Base-by-base conservation (phyloP, 1,140 invertebrate species). In the Bombus picipes region DNA sequence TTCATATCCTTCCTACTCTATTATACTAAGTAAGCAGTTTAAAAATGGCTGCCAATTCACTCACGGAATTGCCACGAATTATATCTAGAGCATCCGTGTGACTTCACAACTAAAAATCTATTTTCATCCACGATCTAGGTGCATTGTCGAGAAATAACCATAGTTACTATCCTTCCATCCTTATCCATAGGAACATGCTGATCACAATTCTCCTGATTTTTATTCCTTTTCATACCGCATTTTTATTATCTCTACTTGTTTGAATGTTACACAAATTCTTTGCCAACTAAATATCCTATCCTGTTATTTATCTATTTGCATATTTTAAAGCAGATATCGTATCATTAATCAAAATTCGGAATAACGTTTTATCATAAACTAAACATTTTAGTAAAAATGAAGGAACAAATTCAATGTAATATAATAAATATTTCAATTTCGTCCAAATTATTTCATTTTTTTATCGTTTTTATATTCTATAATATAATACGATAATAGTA, bases 31-130 rank as follows among this genome's bases (percentile, higher is more conserved):
- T 91, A 88, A 90, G 92, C 88, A 91, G 92, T 93, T 93, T 93
- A 93, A 92, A 93, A 93, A 93, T 93, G 93, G 93, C 93, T 93
- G 91, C 89, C 92, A 88, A 90, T 85, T 87, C 87, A 73, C 85
- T 88, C 81, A 41, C 65, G 34, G 37, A 86, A 88, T 88, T 86
- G 83, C 83, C 87, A 89, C 86, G 86, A 82, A 88, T 89, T 89
- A 85, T 82, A 85, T 72, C 82, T 85, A 88, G 87, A 87, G 43
- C 75, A 79, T 82, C 82, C 32, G 57, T 39, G 34, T 65, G 57
- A 53, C 25, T 71, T 66, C 47, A 37, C 53, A 32, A 66, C n/a
- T 43, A n/a, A 66, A 47, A 65, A 41, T 76, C 73, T 85, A 76
- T 81, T 86, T 83, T 72, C 78, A 81, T 86, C 76, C n/a, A n/a